Base-by-base conservation (phyloP, 2,888 invertebrate genomes). In the Pardosa pseudoannulata region DNA sequence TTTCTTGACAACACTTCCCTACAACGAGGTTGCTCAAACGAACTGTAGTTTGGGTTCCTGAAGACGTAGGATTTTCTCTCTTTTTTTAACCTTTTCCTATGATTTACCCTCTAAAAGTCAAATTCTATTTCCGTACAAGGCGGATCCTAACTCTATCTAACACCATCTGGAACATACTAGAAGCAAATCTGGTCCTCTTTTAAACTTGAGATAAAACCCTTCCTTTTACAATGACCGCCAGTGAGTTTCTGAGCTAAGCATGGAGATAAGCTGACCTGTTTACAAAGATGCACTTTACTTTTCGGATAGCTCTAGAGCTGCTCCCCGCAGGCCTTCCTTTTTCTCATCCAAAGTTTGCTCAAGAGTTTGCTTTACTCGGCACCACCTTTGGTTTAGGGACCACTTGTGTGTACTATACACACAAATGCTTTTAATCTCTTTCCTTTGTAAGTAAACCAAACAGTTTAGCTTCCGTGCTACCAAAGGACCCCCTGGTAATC, bases 371-470 rank as follows among this genome's bases (percentile, higher is more conserved):
- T 16, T 16, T 46, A 11, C n/a, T n/a, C 46, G 16, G 11, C 46
- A 2, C 46, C 36, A 2, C 83, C 56, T 78, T 83, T 56, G 36
- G 31, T 73, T 78, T 78, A 27, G 28, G 28, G 46, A 72, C 83
- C 67, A 78, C 76, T 83, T 83, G 83, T 46, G 83, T 46, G 32
- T 67, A 28, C 56, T 67, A 50, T 72, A 78, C 41, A 83, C 67
- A 78, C 83, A 83, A 76, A 83, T 67, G 72, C 83, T 56, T 39
- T 76, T 83, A 83, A 83, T 83, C 83, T 83, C 76, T 65, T 56
- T 36, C 39, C 67, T 72, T 83, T 83, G 76, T 71, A 27, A 29
- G 19, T 28, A 76, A 83, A 83, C 83, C 83, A 83, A 83, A 83
- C 83, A 83, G 78, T 83, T 83, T 83, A 78, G 76, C 56, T 67